A percentile compares a stretch with the other conserved stretches of the same genome.
Evolutionary conservation across 1,140 invertebrate genomes (phyloP).

Genomic region (Conus betulinus): DNA sequence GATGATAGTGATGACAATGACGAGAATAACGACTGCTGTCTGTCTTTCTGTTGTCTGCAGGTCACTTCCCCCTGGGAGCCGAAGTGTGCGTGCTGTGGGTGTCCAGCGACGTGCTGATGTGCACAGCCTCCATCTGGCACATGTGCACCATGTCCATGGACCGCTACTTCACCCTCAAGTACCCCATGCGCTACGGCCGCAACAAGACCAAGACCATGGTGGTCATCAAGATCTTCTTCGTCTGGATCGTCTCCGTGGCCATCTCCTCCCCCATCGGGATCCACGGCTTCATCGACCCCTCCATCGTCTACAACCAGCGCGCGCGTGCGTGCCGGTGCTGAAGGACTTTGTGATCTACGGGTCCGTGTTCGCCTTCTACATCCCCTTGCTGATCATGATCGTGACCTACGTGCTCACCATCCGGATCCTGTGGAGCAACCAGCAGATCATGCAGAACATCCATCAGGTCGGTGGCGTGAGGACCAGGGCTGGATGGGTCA

Average conservation of each 20-base stretch:
- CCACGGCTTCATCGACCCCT: constrained; percentile 83
- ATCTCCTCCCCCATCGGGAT: constrained; percentile 91
- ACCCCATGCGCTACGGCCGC: constrained; percentile 83
- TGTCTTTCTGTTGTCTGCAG: constrained; percentile 76
- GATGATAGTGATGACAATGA: no score
- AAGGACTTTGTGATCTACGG: constrained; percentile 89
- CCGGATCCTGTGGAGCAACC: constrained; percentile 75
- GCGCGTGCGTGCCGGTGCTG: constrained; percentile 82
- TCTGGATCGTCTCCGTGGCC: constrained; percentile 91
- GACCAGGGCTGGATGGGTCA: background rate
- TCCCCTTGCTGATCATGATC: constrained; percentile 95
- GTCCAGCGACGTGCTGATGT: constrained; percentile 94
- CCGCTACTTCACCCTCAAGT: constrained; percentile 78
- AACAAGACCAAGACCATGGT: constrained; percentile 91
- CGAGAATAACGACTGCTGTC: no score
- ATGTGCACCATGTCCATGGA: constrained; percentile 97
- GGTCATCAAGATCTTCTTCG: constrained; percentile 91
- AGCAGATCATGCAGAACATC: constrained; percentile 63
- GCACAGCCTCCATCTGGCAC: constrained; percentile 95
- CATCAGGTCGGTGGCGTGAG: constrained; percentile 29
- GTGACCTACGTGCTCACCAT: constrained; percentile 94
- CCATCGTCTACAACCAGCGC: constrained; percentile 72
- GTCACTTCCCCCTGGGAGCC: constrained; percentile 92
- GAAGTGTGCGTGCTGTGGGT: constrained; percentile 95
- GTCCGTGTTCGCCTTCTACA: constrained; percentile 95